A percentile compares a stretch with the other conserved stretches of the same genome.
Evolutionary conservation across 2,797 vertebrate genomes (phyloP).

Genomic region (Ctenosaura bakeri): DNA sequence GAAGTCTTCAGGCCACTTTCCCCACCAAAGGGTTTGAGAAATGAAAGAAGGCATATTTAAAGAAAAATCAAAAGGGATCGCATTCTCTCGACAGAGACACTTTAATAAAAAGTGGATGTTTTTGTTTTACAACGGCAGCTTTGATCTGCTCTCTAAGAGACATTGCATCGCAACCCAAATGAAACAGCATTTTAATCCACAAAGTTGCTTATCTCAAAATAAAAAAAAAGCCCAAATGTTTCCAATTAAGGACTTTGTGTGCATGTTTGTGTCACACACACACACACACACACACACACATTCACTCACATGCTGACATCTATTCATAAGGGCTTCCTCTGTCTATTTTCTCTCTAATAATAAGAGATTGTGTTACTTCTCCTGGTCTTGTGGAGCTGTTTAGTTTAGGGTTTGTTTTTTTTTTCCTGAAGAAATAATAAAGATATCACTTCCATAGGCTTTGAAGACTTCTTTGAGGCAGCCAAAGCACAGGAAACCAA

Average conservation of each 20-base stretch:
- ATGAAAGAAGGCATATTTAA: no score
- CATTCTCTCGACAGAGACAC: neutral
- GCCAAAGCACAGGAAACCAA: neutral
- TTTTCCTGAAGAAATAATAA: neutral
- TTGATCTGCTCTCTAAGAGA: neutral
- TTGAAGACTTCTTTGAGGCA: neutral
- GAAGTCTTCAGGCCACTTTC: no score
- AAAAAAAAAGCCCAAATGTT: neutral
- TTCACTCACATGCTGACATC: neutral
- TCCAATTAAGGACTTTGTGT: neutral
- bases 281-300: neutral
- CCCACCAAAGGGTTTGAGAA: no score
- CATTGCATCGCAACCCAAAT: neutral
- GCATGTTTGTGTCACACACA: neutral
- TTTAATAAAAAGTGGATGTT: neutral
- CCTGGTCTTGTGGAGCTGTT: neutral
- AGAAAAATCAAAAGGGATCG: neutral
- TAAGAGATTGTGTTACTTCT: neutral
- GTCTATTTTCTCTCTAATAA: neutral
- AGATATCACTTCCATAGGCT: neutral
- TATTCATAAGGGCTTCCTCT: neutral
- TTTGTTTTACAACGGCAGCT: neutral
- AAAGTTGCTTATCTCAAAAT: neutral
- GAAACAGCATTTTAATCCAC: neutral
- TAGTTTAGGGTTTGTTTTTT: neutral